Percentiles rank a stretch among this genome's conserved stretches.
phyloP scores from a whole-genome alignment of 2,797 vertebrate species.

The Lindbergichthys nudifrons region DNA sequence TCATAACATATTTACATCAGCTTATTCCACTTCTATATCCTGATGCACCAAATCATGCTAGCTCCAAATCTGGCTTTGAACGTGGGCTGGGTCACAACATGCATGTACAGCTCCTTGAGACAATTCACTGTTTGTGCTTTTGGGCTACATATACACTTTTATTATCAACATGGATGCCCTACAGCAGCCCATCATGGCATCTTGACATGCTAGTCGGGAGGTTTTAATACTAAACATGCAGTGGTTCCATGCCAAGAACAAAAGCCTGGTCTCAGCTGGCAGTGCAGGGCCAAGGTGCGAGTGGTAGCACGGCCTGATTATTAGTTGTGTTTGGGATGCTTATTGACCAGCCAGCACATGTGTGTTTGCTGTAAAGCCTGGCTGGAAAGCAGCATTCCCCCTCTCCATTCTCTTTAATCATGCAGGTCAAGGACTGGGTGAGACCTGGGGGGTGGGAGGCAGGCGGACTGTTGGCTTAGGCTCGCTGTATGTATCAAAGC shows the following conservation, averaged over 20 bases:
- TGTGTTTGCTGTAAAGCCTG: constrained; percentile 74
- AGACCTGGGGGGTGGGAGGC: constrained; percentile 75
- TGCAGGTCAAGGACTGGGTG: constrained; percentile 76
- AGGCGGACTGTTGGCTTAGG: constrained; percentile 76
- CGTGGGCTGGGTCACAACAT: not conserved
- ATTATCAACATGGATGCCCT: constrained; percentile 47
- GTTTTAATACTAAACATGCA: constrained; percentile 77
- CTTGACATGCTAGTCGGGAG: constrained; percentile 55
- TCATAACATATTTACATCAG: not conserved
- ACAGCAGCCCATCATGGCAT: constrained; percentile 41
- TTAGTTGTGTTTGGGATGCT: constrained; percentile 76
- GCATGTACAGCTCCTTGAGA: not conserved
- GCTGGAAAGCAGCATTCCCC: constrained; percentile 74
- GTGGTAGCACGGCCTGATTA: constrained; percentile 67
- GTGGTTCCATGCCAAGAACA: constrained; percentile 79
- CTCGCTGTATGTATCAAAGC: constrained; percentile 86
- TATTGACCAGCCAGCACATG: constrained; percentile 73
- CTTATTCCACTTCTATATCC: not conserved
- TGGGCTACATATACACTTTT: constrained; percentile 29
- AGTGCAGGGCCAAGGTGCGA: constrained; percentile 61
- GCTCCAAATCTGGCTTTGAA: not conserved
- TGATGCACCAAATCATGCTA: not conserved
- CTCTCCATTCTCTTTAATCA: constrained; percentile 84
- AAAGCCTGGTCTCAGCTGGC: constrained; percentile 76
- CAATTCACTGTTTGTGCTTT: constrained; percentile 16